A percentile compares a stretch with the other conserved stretches of the same genome.
Conservation (phyloP, 2,113 vertebrate genomes). For the Smithornis capensis region DNA sequence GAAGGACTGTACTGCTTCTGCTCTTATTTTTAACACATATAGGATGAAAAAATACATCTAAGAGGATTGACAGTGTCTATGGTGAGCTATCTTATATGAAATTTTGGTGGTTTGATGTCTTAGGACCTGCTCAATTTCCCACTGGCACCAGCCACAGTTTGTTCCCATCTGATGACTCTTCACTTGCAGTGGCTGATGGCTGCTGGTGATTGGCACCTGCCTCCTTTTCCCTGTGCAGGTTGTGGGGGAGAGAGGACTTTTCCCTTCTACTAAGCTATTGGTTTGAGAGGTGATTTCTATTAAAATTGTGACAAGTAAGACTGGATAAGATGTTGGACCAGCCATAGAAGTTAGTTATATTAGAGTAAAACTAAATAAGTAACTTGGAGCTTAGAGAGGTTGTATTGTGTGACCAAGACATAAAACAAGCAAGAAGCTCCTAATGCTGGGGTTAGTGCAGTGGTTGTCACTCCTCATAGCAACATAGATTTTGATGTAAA, state of each 20-base stretch:
- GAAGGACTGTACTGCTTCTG: neutral
- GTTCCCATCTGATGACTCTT: neutral
- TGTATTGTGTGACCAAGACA: neutral
- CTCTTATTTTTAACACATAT: neutral
- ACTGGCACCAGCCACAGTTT: neutral
- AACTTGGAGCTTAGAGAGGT: neutral
- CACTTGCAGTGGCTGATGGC: accelerated
- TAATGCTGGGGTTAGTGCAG: neutral
- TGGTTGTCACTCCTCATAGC: neutral
- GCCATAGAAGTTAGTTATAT: neutral
- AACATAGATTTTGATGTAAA: neutral
- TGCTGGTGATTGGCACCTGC: accelerated
- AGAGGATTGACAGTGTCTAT: neutral
- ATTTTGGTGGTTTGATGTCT: neutral
- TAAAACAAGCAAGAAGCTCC: neutral
- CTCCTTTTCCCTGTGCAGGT: neutral
- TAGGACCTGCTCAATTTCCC: neutral
- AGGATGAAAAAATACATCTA: neutral
- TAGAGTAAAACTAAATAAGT: neutral
- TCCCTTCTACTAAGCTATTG: neutral
- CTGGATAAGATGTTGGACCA: neutral
- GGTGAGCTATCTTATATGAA: neutral
- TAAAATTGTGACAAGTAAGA: neutral
- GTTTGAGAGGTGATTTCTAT: neutral
- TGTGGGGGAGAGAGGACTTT: neutral